Percentiles rank a stretch among this genome's conserved stretches.
Conservation (phyloP, 2,797 vertebrate genomes). For the Champsocephalus gunnari region DNA sequence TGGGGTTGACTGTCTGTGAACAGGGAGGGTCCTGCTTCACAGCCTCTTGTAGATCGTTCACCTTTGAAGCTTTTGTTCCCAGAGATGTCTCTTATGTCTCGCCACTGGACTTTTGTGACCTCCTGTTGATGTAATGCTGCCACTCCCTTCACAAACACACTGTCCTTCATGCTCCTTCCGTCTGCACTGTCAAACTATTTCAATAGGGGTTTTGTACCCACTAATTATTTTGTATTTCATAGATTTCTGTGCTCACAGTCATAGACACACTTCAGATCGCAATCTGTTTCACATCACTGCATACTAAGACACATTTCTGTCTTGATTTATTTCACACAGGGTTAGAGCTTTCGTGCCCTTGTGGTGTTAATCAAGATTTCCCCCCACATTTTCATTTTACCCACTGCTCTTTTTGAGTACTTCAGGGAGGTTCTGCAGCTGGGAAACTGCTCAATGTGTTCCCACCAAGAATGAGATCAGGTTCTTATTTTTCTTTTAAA, state of each 20-base stretch:
- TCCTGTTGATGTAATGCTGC: conserved; percentile 39
- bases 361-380: neutral
- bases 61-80: conserved; percentile 68
- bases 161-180: conserved; percentile 1
- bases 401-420: neutral
- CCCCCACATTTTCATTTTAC: conserved; percentile 2
- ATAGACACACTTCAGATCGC: neutral
- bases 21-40: conserved; percentile 34
- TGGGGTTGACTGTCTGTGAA: conserved; percentile 24
- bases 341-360: neutral
- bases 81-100: conserved; percentile 39
- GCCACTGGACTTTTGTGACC: conserved; percentile 31
- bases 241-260: neutral
- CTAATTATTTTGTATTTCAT: neutral
- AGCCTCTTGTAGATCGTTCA: conserved; percentile 39
- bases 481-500: conserved; percentile 8
- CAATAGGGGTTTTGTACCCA: neutral
- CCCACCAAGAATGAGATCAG: conserved; percentile 19
- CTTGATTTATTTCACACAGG: neutral
- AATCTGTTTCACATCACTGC: neutral
- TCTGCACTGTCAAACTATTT: neutral
- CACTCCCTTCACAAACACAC: conserved; percentile 28
- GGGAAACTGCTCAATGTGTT: conserved; percentile 19
- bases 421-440: conserved; percentile 25
- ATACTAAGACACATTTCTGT: neutral